Evolutionary conservation across 2,888 invertebrate genomes (phyloP), one percentile per base, ranked within the genome.

Genomic region (Pachydiplax longipennis): DNA sequence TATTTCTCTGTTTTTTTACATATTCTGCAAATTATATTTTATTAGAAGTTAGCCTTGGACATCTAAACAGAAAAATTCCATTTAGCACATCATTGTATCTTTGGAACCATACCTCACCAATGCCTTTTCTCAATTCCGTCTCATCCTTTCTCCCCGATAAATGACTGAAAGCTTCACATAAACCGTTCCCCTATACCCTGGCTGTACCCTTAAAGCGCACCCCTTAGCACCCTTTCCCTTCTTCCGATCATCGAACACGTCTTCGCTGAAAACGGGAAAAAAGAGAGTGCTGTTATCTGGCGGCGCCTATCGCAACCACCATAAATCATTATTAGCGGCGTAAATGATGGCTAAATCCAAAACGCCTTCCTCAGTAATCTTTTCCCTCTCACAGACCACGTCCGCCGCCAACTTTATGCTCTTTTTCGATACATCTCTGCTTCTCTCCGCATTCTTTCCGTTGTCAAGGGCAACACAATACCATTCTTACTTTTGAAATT

Each of bases 311-410:
- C 87, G 87, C 61, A 35, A 65, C 10, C 87, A 65, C 65, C 37
- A 87, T 87, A 87, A 87, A 87, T 87, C 87, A 87, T 87, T 61
- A 61, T 87, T 61, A 87, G 87, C 13, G 87, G 61, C n/a, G 87
- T 61, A 87, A 87, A 87, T 87, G 87, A 87, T 87, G 87, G 73
- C 73, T 73, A 73, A 73, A 61, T 87, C 61, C 61, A 65, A 73
- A 73, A 73, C 31, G 73, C 73, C 73, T 73, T 73, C 31, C 31
- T 3, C 73, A 31, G 73, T 73, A 73, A 73, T 73, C 73, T 73
- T 73, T 73, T 18, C 12, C 73, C 25, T 31, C 73, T 73, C 73
- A 73, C 73, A 8, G 61, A n/a, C 3, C 61, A 8, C 25, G 22
- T 65, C 22, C 65, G 65, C 8, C 65, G 65, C 22, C 22, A n/a